Conservation (phyloP, 2,113 vertebrate genomes). For the Peromyscus californicus region DNA sequence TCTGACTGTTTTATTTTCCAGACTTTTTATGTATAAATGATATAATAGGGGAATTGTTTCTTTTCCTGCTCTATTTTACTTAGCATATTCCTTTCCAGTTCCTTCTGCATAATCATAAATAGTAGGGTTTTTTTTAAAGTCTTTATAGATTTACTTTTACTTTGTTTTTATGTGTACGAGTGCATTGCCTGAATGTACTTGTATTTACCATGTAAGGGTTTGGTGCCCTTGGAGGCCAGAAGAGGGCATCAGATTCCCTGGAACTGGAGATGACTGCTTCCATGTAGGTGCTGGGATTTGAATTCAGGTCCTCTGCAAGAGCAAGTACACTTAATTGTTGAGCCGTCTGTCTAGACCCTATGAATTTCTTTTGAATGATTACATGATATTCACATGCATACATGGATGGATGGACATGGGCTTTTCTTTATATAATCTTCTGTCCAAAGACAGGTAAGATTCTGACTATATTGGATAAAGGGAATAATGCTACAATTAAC, state of each 20-base stretch:
- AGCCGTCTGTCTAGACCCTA: neutral
- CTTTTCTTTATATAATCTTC: neutral
- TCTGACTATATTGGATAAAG: neutral
- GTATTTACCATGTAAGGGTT: neutral
- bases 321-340: neutral
- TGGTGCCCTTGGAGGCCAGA: neutral
- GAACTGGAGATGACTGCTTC: neutral
- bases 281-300: neutral
- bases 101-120: neutral
- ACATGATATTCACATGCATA: neutral
- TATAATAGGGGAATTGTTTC: neutral
- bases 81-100: neutral
- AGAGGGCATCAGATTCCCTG: neutral
- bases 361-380: neutral
- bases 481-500: neutral
- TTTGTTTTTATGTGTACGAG: neutral
- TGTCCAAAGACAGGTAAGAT: neutral
- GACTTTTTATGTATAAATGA: neutral
- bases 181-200: neutral
- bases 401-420: neutral
- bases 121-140: neutral
- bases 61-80: neutral
- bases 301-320: neutral
- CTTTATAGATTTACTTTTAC: neutral
- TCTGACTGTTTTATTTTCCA: neutral